These are phyloP conservation scores for Dynastes maya DNA, from an alignment of 2,888 invertebrate genomes.

Conservation along the genomic window DNA sequence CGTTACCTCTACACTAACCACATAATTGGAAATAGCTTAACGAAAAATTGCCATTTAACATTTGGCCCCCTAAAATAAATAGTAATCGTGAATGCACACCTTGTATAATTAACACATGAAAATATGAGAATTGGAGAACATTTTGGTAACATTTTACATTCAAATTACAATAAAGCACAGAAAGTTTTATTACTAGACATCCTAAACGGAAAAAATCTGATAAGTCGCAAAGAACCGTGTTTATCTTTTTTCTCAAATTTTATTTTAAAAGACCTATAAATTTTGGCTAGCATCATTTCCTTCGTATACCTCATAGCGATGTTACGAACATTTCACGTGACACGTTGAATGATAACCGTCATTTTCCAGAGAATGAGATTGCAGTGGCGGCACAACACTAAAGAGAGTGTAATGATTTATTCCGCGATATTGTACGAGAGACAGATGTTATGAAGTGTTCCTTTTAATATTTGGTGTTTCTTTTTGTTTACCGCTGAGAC, in stretches of 20 bases:
- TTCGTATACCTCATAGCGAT: conserved; percentile 38
- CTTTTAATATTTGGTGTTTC: conserved; percentile 17
- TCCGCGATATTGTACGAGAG: conserved; percentile 32
- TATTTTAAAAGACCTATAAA: conserved; percentile 44
- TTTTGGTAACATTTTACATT: neutral
- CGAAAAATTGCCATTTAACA: no score
- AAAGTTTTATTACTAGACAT: conserved; percentile 23
- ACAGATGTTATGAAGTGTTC: conserved; percentile 42
- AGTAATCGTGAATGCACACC: no score
- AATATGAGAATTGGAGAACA: no score
- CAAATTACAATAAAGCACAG: neutral
- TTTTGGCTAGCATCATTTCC: conserved; percentile 43
- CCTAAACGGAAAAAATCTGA: conserved; percentile 13
- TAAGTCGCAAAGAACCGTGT: conserved; percentile 10
- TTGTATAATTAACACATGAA: no score
- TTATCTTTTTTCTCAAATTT: conserved; percentile 29
- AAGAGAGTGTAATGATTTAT: conserved; percentile 44
- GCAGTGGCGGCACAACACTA: conserved; percentile 34
- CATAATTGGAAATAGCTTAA: no score
- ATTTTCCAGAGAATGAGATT: conserved; percentile 51
- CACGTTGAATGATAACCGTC: conserved; percentile 51
- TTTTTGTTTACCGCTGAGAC: conserved; percentile 32
- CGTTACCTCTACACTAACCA: no score
- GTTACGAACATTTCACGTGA: conserved; percentile 48
- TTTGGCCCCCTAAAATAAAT: no score